Conservation (phyloP, 2,113 vertebrate species). For the Rhinoderma darwinii region DNA sequence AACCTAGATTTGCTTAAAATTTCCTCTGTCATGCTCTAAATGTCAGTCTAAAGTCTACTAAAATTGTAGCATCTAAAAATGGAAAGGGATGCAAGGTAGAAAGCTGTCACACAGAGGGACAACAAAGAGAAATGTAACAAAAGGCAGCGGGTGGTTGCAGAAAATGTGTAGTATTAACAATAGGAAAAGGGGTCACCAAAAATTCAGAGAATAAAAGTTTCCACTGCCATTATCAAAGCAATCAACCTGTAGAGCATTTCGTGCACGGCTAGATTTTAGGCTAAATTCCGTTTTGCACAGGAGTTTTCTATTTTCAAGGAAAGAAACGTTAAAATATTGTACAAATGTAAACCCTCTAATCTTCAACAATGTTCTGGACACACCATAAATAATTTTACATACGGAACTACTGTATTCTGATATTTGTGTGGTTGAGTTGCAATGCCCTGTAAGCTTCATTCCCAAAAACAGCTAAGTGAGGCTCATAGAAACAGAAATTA, state of each 20-base stretch:
- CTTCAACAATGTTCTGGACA: not conserved
- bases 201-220: constrained; percentile 6
- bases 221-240: not conserved
- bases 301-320: not conserved
- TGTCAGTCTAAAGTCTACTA: not conserved
- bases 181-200: constrained; percentile 2
- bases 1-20: not conserved
- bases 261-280: not conserved
- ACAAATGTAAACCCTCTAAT: not conserved
- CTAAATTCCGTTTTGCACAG: not conserved
- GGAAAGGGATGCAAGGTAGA: not conserved
- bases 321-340: not conserved
- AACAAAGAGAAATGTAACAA: constrained; percentile 12
- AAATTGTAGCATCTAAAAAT: not conserved
- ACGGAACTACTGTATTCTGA: too few relatives aligned
- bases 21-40: not conserved
- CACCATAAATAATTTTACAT: too few relatives aligned
- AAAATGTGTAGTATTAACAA: constrained; percentile 7
- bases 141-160: not conserved
- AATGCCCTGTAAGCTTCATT: too few relatives aligned
- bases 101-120: constrained; percentile 6
- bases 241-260: not conserved
- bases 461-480: too few relatives aligned
- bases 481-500: too few relatives aligned
- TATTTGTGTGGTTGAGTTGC: too few relatives aligned